Evolutionary conservation across 2,113 vertebrate species (phyloP).

Genomic region (Chascanopsetta lugubris): DNA sequence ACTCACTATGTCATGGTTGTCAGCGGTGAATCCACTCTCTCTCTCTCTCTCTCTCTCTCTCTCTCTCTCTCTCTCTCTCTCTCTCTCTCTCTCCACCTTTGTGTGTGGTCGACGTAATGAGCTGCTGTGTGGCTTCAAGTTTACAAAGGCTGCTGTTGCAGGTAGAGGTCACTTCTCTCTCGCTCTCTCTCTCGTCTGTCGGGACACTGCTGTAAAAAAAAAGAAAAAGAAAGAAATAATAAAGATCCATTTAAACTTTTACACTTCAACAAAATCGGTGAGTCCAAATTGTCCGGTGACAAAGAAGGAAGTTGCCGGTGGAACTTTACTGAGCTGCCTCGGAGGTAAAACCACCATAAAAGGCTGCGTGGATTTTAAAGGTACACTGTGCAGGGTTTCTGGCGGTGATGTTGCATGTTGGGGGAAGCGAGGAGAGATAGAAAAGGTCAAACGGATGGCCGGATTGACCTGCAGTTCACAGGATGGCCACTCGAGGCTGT

Average conservation of each 20-base stretch:
- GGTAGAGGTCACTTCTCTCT: slow-evolving; percentile 49
- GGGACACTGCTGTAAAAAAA: slow-evolving; percentile 34
- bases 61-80: slow-evolving; percentile 18
- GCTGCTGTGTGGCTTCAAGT: slow-evolving; percentile 25
- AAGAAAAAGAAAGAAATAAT: slow-evolving; percentile 34
- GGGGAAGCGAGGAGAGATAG: no score
- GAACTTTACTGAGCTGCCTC: no score
- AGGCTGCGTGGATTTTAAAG: no score
- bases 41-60: no score
- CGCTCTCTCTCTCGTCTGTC: no score
- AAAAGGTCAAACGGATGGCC: no score
- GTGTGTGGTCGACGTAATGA: slow-evolving; percentile 64
- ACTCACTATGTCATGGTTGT: slow-evolving; percentile 49
- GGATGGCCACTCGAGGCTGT: no score
- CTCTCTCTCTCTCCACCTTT: slow-evolving; percentile 41
- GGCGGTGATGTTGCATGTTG: no score
- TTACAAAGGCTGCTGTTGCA: slow-evolving; percentile 48
- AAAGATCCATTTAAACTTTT: not conserved
- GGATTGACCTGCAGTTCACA: no score
- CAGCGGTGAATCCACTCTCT: slow-evolving; percentile 43
- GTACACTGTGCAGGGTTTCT: no score
- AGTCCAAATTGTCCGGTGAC: not conserved
- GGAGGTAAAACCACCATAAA: slow-evolving; percentile 8
- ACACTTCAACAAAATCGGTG: not conserved
- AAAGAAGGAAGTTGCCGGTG: no score